These are phyloP conservation scores for Lasioglossum calceatum DNA, from an alignment of 2,888 invertebrate genomes.

Conservation along the genomic window DNA sequence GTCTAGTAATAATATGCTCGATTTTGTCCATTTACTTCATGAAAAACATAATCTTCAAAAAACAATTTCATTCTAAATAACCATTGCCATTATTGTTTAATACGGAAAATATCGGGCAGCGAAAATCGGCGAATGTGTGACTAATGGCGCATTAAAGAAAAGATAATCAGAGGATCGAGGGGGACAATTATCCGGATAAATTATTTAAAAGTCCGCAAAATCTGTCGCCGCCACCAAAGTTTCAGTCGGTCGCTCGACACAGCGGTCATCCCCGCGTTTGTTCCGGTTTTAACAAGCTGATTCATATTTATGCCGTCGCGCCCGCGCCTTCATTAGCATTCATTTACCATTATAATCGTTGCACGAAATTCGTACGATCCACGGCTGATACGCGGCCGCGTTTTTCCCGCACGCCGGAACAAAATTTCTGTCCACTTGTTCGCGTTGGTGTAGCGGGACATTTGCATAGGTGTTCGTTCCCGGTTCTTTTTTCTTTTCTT, in stretches of 20 bases:
- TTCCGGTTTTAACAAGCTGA: conserved; percentile 24
- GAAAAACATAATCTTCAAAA: background rate
- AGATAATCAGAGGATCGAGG: background rate
- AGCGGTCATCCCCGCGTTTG: conserved; percentile 3
- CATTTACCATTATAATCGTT: conserved; percentile 55
- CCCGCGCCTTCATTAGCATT: conserved; percentile 49
- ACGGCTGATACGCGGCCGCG: conserved; percentile 22
- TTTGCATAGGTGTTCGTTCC: conserved; percentile 34
- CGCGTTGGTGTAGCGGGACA: conserved; percentile 7
- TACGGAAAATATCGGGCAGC: background rate
- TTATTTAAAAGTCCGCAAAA: conserved; percentile 7
- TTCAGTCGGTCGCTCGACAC: background rate
- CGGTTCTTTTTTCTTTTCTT: conserved; percentile 8
- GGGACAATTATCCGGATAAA: background rate
- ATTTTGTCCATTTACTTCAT: background rate
- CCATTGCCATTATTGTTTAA: background rate
- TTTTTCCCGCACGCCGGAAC: conserved; percentile 23
- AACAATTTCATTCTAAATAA: background rate
- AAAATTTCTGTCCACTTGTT: conserved; percentile 29
- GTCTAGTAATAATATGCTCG: background rate
- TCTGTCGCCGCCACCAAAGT: background rate
- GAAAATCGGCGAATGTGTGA: background rate
- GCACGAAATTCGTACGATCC: conserved; percentile 49
- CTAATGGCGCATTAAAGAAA: background rate
- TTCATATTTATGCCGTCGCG: conserved; percentile 44